These are phyloP conservation scores for Serranus cabrilla DNA, from an alignment of 2,797 vertebrate genomes.

Conservation along the genomic window DNA sequence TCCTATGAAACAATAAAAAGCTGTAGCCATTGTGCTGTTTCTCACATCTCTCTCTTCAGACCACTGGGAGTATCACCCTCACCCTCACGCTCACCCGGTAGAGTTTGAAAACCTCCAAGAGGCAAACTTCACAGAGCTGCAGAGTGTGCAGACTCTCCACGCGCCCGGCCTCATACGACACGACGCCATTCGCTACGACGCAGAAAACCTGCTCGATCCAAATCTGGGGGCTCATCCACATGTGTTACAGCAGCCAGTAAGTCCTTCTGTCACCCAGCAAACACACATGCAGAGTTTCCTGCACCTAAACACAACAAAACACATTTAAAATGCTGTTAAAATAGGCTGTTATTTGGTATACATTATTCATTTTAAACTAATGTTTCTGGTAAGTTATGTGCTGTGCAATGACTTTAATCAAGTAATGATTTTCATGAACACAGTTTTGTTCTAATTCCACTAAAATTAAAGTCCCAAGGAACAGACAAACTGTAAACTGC, in stretches of 20 bases:
- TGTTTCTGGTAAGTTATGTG: neutral
- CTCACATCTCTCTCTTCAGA: conserved; percentile 80
- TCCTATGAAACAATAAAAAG: conserved; percentile 1
- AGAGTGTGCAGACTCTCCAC: conserved; percentile 95
- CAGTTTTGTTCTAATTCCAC: neutral
- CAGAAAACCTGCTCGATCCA: conserved; percentile 92
- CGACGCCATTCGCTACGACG: conserved; percentile 90
- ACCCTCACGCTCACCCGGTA: conserved; percentile 88
- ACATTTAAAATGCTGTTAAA: too few relatives aligned
- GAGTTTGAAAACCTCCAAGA: conserved; percentile 95
- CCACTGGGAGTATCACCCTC: conserved; percentile 95
- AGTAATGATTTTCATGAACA: neutral
- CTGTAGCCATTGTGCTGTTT: conserved; percentile 29
- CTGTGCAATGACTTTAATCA: neutral
- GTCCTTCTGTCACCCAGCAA: conserved; percentile 23
- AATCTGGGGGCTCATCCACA: conserved; percentile 85
- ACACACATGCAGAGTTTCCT: neutral
- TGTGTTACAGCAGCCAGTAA: conserved; percentile 81
- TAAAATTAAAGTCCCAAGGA: neutral
- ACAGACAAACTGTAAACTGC: neutral
- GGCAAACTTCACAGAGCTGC: conserved; percentile 95
- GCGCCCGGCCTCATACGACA: conserved; percentile 91
- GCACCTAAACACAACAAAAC: conserved; percentile 10
- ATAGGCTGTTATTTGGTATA: too few relatives aligned
- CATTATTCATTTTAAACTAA: too few relatives aligned